Percentiles rank a stretch among this genome's conserved stretches.
Evolutionary conservation across 2,888 invertebrate species (phyloP).

Genomic region (Erebia aethiops): DNA sequence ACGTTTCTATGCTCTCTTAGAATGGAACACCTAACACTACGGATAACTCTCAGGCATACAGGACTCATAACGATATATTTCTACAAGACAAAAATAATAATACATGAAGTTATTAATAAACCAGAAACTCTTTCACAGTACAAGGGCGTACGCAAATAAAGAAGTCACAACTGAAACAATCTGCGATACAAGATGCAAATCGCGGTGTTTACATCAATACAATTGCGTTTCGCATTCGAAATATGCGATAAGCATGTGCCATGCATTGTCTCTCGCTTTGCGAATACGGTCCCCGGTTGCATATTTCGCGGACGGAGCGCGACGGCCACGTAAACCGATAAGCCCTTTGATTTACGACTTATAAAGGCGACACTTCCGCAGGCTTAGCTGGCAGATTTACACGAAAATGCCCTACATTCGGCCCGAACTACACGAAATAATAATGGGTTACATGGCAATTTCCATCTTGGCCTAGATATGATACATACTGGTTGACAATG

Average conservation of each 20-base stretch:
- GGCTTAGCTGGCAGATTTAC: conserved; percentile 58
- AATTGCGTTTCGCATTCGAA: conserved; percentile 42
- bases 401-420: conserved; percentile 40
- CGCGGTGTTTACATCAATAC: conserved; percentile 37
- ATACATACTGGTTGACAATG: conserved; percentile 17
- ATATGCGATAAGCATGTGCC: conserved; percentile 38
- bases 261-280: conserved; percentile 40
- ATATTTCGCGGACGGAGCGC: conserved; percentile 61
- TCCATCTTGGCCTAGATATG: conserved; percentile 28
- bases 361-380: conserved; percentile 74
- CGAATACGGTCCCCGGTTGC: conserved; percentile 56
- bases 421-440: conserved; percentile 42
- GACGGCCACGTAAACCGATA: conserved; percentile 67
- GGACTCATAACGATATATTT: no score
- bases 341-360: conserved; percentile 75
- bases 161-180: conserved; percentile 26
- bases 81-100: no score
- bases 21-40: no score
- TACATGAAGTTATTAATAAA: conserved; percentile 23
- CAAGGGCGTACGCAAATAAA: conserved; percentile 26
- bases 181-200: conserved; percentile 33
- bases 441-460: conserved; percentile 43
- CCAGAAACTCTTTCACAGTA: background rate
- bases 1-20: no score
- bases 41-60: no score